Evolutionary conservation across 2,797 vertebrate species (phyloP), one percentile per base, ranked within the genome.

Genomic region (Emys orbicularis): DNA sequence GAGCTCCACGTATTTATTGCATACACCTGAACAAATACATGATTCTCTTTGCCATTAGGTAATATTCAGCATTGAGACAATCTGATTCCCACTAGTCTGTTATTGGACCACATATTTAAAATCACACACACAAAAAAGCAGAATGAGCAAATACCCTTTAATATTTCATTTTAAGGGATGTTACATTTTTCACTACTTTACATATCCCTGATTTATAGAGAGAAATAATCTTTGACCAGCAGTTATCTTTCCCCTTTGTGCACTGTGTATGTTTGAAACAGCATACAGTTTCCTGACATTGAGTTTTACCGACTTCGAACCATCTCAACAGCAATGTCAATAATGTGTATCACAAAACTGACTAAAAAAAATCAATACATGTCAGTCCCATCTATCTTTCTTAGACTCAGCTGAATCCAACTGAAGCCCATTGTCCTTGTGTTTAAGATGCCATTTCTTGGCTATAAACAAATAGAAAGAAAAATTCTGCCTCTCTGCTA

Each of bases 281-380:
- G 21, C 84, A 77, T 5, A 6, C 37, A 2, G 4, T 68, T 82
- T 92, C 95, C 87, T 79, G 13, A 89, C 21, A 29, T 85, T 37
- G 13, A 90, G 44, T 85, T 72, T 56, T 47, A 83, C 84, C 94
- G 90, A 16, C 84, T 88, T 86, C 6, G 90, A 94, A 88, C 27
- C 61, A 86, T 81, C 92, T 89, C 47, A 47, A 88, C 91, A 84
- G 79, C 29, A 86, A 79, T 3, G 79, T 92, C 93, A 95, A 86
- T 94, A 95, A 95, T 3, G 23, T 50, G 27, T 18, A 86, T 10
- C 88, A 81, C 61, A 89, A 81, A 94, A 91, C 21, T 15, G 49
- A 91, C 84, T 92, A 23, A 27, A 85, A 92, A 59, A 89, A 91
- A 96, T 95, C 87, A 12, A 86, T 79, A 53, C 19, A 53, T n/a